Evolutionary conservation across 2,888 invertebrate species (phyloP), one percentile per base, ranked within the genome.

Genomic region (Dicranocentrus wangi): DNA sequence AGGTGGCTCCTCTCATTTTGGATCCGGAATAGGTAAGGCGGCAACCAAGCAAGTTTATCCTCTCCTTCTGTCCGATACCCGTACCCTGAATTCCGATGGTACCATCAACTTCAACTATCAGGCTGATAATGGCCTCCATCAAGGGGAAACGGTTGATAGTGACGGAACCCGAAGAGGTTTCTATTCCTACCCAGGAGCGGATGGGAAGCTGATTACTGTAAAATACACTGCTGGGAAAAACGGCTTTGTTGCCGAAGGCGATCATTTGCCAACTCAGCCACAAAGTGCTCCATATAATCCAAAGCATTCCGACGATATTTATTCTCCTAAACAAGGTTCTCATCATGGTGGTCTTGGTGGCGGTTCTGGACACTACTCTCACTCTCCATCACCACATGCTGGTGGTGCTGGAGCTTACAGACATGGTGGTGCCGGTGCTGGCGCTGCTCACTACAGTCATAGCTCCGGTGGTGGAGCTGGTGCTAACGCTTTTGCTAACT

Each of bases 71-170:
- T 91, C 91, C 60, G 92, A 93, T 89, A 92, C 92, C 83, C 92
- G 93, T 87, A 91, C 92, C 0, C 88, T 92, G 13, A 90, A 91
- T 65, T 91, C 92, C 85, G 93, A 93, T 86, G 93, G 93, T 1
- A 91, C 91, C 2, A 93, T 93, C 88, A 92, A 92, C 75, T 93
- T 91, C 87, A 91, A 92, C 69, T 93, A 93, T 87, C 91, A 92
- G 0, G 92, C 93, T 0, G 93, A 93, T 88, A 93, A 93, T 87
- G 93, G 93, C 0, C 88, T 93, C 3, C 91, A 92, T 0, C 93
- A 92, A 7, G 93, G 93, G 0, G 93, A 93, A 87, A 91, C 90
- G 82, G 93, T 93, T 42, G 91, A 92, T 28, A 93, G 93, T 0
- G 93, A 93, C 85, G 93, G 93, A 2, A 91, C 92, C 58, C 88